Evolutionary conservation across 2,797 vertebrate species (phyloP).

Genomic region (Takifugu rubripes): DNA sequence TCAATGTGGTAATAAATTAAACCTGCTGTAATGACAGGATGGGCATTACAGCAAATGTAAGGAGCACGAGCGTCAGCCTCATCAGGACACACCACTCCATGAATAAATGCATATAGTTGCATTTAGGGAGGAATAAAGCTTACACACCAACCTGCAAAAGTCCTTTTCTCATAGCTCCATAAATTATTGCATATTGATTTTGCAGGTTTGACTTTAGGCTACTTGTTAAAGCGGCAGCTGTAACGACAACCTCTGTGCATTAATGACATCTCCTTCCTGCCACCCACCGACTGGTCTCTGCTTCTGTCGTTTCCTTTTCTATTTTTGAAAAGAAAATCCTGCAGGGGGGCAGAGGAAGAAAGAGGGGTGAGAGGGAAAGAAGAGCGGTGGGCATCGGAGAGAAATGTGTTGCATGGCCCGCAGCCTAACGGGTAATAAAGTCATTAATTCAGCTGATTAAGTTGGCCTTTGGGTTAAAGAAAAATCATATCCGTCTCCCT

Average conservation of each 20-base stretch:
- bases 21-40: constrained; percentile 16
- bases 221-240: constrained; percentile 36
- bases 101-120: too few relatives aligned
- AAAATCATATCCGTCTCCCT: constrained; percentile 88
- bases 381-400: constrained; percentile 66
- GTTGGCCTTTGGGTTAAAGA: constrained; percentile 96
- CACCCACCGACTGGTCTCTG: constrained; percentile 13
- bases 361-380: constrained; percentile 20
- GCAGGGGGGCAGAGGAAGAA: constrained; percentile 47
- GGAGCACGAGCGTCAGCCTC: neutral
- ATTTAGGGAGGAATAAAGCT: too few relatives aligned
- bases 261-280: constrained; percentile 32
- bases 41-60: constrained; percentile 8
- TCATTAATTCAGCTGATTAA: constrained; percentile 99
- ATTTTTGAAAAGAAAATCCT: constrained; percentile 62
- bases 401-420: constrained; percentile 75
- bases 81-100: too few relatives aligned
- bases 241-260: constrained; percentile 33
- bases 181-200: neutral
- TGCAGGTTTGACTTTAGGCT: constrained; percentile 26
- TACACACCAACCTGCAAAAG: too few relatives aligned
- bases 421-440: constrained; percentile 91
- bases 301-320: constrained; percentile 29
- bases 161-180: too few relatives aligned
- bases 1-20: constrained; percentile 23